These are phyloP conservation scores for Plecotus auritus DNA, from an alignment of 2,113 vertebrate genomes.

Conservation along the genomic window DNA sequence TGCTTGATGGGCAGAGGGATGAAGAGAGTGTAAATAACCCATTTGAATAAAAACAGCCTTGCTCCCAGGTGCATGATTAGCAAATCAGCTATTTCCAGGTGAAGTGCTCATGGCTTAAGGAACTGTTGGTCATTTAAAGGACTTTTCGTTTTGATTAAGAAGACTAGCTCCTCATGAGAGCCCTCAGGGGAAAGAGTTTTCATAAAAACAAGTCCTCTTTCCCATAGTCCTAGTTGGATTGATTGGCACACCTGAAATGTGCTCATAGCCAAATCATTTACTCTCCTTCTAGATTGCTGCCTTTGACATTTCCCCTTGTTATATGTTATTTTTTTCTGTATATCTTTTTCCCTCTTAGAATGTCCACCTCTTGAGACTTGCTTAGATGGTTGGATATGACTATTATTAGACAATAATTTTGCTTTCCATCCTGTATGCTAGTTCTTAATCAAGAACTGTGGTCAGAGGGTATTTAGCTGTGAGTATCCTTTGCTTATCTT, in stretches of 20 bases:
- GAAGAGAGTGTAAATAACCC: conserved; percentile 86
- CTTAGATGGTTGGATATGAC: conserved; percentile 65
- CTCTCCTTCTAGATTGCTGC: conserved; percentile 60
- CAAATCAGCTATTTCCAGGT: conserved; percentile 80
- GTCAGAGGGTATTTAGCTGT: conserved; percentile 66
- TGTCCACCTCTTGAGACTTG: conserved; percentile 49
- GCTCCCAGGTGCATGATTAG: conserved; percentile 75
- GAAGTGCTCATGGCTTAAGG: conserved; percentile 82
- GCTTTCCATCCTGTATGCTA: conserved; percentile 59
- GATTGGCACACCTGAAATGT: conserved; percentile 79
- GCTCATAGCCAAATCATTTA: conserved; percentile 73
- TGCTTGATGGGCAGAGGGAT: conserved; percentile 98
- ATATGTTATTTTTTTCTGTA: conserved; percentile 49
- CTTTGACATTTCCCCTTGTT: conserved; percentile 62
- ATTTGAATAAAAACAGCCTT: conserved; percentile 38
- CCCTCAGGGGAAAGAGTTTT: conserved; percentile 75
- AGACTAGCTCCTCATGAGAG: conserved; percentile 74
- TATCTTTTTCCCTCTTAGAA: conserved; percentile 34
- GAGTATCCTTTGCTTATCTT: conserved; percentile 65
- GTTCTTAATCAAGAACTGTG: conserved; percentile 54
- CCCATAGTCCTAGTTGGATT: conserved; percentile 69
- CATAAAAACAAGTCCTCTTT: conserved; percentile 73
- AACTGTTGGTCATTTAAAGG: conserved; percentile 76
- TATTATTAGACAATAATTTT: conserved; percentile 61
- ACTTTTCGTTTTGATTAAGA: conserved; percentile 80